Base-by-base conservation (phyloP, 2,888 invertebrate species). In the Eilema sororculum region DNA sequence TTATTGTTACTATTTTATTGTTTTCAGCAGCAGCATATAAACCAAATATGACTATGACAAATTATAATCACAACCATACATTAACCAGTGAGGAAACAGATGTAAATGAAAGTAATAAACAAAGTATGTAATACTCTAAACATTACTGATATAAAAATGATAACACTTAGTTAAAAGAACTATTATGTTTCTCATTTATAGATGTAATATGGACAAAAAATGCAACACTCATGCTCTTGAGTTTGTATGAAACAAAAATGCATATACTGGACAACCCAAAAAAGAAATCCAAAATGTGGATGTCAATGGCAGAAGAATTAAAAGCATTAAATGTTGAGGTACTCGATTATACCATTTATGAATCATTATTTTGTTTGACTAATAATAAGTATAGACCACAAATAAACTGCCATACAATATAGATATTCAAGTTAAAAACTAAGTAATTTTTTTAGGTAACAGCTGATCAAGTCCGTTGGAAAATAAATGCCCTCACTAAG, bases 261-360 rank as follows among this genome's bases (percentile, higher is more conserved):
- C 89, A 90, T 65, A 88, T 91, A 87, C 78, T 91, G 76, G 91
- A 91, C 71, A 91, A 92, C 84, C 91, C 91, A 30, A 92, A 92
- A 84, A 91, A 91, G 83, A 92, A 91, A 84, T 90, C 91, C 10
- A 91, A 91, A 84, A 91, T 92, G 91, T 92, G 91, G 91, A 80
- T 85, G 41, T 88, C 90, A 76, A 91, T 92, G 77, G 89, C 91
- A 67, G 91, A 91, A 80, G 91, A 91, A 81, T 82, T 92, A 59
- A 91, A 90, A 79, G 78, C 88, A 28, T 81, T 90, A 69, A 88
- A 86, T 78, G 82, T 91, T 72, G 91, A 90, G 87, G 91, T 90
- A 74, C 13, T 20, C 5, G 24, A 16, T n/a, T 63, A 33, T 60
- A 37, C 6, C 66, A 56, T n/a, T 13, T 41, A 33, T 8, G 13